Base-by-base conservation (phyloP, 1,140 invertebrate genomes). In the Danaus melanippus region DNA sequence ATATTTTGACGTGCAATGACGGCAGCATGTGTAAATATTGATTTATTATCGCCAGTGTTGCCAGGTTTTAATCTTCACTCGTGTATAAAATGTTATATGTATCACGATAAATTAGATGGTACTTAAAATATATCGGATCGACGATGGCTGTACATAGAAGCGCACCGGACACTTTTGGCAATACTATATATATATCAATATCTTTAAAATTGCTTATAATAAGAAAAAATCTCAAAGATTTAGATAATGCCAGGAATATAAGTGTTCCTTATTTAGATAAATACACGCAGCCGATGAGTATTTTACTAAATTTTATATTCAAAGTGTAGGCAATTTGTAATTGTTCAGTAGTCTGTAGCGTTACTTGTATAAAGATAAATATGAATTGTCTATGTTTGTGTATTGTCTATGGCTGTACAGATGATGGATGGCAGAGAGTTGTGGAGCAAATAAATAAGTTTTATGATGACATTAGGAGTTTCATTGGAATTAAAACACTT, bases 371-470 rank as follows among this genome's bases (percentile, higher is more conserved):
- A 42, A 9, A 15, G 11, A 50, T 50, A 42, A 56, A 50, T 45
- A 41, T 49, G 21, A 45, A 50, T 56, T 50, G 55, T 56, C 43
- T 56, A 56, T 12, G 39, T n/a, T 32, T 56, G 21, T 32, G 21
- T 32, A 32, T 32, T 32, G 51, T 55, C 46, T 41, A 43, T 44
- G 50, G 21, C 47, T 48, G 52, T 46, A 54, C 44, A 46, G 44
- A 44, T 52, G 12, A 50, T 56, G 58, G 55, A 62, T 70, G 67
- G 67, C 66, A 68, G 71, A 64, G 66, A 64, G 21, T 64, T 63
- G 57, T 58, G 70, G 50, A 49, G 42, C 47, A 32, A 73, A 60
- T 70, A 73, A 70, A 73, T 67, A 68, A 63, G 58, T 63, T 70
- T 67, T 66, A 67, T 60, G 62, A 67, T 42, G 52, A 66, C n/a